phyloP scores from a whole-genome alignment of 2,797 vertebrate species.

The Mus spretus region DNA sequence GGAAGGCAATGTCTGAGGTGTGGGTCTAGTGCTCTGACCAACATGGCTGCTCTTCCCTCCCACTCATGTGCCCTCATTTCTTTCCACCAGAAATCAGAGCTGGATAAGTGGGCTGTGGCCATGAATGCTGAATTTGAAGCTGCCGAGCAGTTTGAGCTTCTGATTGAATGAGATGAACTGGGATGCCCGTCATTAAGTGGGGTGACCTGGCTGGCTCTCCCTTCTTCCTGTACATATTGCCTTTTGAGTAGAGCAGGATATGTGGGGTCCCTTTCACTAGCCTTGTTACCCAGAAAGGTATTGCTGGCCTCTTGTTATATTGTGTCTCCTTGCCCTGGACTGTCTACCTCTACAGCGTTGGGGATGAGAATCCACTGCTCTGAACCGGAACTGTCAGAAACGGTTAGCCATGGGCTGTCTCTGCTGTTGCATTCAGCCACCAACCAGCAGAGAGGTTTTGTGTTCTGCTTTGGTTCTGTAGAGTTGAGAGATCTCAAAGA shows the following conservation, averaged over 20 bases:
- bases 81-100: slow-evolving; percentile 87
- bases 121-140: slow-evolving; percentile 92
- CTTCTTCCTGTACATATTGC: slow-evolving; percentile 47
- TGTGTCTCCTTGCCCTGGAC: background rate
- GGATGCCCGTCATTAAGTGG: slow-evolving; percentile 87
- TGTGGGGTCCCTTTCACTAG: background rate
- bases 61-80: slow-evolving; percentile 66
- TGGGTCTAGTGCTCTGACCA: background rate
- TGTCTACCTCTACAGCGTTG: background rate
- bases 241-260: background rate
- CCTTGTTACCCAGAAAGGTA: background rate
- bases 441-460: background rate
- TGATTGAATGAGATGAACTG: slow-evolving; percentile 88
- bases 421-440: background rate
- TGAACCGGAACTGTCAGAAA: background rate
- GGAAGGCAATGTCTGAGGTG: background rate
- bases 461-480: background rate
- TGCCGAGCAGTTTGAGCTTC: slow-evolving; percentile 90
- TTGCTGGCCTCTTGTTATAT: background rate
- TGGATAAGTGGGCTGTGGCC: slow-evolving; percentile 88
- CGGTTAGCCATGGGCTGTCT: background rate
- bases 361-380: background rate
- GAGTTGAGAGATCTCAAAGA: background rate
- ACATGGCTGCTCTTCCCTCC: fast-evolving
- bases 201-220: background rate